phyloP scores from a whole-genome alignment of 2,797 vertebrate genomes.

The Spinus olivaceus region DNA sequence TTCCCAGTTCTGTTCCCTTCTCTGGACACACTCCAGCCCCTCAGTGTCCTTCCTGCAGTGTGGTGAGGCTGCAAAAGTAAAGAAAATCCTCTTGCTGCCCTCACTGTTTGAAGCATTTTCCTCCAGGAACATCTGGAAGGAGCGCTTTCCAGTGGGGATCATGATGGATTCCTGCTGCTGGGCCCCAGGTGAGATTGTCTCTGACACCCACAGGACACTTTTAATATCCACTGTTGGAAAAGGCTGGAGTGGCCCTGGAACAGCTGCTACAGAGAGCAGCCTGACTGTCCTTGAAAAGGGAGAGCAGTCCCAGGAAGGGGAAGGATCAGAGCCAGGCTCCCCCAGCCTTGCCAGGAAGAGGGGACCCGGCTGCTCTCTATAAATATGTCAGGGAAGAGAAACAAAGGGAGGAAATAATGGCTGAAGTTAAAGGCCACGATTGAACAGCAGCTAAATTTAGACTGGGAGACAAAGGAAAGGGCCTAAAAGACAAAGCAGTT shows the following conservation, averaged over 20 bases:
- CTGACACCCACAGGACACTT: not conserved
- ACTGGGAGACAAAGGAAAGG: not conserved
- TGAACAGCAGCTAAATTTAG: constrained; percentile 1
- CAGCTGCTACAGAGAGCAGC: not conserved
- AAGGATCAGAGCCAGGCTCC: not conserved
- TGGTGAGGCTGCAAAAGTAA: not conserved
- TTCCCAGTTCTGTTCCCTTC: not conserved
- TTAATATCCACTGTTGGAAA: not conserved
- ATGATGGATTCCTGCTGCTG: not conserved
- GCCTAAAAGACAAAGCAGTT: not conserved
- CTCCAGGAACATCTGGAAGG: not conserved
- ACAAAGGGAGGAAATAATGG: not conserved
- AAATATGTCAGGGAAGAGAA: not conserved
- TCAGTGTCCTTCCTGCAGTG: not conserved
- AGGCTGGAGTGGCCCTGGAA: not conserved
- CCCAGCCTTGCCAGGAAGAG: not conserved
- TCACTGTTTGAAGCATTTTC: not conserved
- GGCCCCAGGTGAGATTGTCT: not conserved
- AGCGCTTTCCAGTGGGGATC: rapidly evolving
- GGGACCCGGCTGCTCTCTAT: not conserved
- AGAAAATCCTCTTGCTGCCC: not conserved
- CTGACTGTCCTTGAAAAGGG: not conserved
- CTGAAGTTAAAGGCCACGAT: constrained; percentile 10
- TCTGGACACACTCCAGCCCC: rapidly evolving
- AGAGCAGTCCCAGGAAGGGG: not conserved